Evolutionary conservation across 2,113 vertebrate species (phyloP).

Genomic region (Athene noctua): DNA sequence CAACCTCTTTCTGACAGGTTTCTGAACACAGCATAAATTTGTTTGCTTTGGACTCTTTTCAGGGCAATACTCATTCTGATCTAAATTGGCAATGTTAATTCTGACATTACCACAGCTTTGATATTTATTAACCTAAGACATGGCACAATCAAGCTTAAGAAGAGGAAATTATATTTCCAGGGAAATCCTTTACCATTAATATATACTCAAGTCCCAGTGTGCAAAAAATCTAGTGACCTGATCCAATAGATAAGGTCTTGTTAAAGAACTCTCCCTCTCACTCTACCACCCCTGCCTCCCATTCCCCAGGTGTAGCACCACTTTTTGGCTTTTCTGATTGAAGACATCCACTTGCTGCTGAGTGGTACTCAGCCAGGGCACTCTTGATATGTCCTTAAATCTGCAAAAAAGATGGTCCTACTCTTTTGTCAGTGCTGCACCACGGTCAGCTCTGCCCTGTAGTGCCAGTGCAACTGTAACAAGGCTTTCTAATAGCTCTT

Average conservation of each 20-base stretch:
- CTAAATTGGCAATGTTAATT: neutral
- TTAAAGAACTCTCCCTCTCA: neutral
- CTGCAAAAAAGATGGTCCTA: neutral
- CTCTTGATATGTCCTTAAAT: neutral
- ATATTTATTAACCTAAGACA: neutral
- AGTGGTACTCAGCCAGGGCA: neutral
- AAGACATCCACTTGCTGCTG: neutral
- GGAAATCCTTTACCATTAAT: neutral
- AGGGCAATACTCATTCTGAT: neutral
- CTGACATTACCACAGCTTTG: neutral
- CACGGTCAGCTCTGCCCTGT: neutral
- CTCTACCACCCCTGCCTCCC: neutral
- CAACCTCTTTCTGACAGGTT: constrained; percentile 26
- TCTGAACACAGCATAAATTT: constrained; percentile 10
- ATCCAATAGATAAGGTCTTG: neutral
- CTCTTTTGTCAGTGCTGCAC: neutral
- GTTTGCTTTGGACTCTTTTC: constrained; percentile 27
- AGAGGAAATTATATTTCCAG: neutral
- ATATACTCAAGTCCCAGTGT: neutral
- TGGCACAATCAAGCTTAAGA: neutral
- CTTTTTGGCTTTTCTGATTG: neutral
- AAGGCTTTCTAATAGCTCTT: neutral
- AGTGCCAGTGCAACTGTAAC: neutral
- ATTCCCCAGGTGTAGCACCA: neutral
- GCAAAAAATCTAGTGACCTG: neutral